These are phyloP conservation scores for Typhlomys cinereus DNA, from an alignment of 2,113 vertebrate genomes.

Conservation along the genomic window DNA sequence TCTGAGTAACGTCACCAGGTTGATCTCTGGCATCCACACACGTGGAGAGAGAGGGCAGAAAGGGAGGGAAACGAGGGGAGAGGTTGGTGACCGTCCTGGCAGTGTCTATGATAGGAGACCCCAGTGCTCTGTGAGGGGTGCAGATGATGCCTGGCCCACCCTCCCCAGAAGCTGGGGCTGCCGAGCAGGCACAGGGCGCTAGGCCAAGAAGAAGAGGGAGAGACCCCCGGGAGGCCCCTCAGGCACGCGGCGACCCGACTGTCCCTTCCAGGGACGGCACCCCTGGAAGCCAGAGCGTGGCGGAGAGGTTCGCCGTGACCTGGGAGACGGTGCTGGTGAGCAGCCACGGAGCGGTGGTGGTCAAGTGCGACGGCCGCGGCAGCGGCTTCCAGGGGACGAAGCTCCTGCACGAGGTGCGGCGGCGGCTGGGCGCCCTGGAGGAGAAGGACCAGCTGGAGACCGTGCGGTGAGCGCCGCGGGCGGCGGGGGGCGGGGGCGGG, in stretches of 20 bases:
- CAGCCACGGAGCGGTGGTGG: conserved; percentile 90
- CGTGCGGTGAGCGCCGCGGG: conserved; percentile 85
- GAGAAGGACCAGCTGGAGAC: conserved; percentile 93
- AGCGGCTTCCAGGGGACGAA: conserved; percentile 96
- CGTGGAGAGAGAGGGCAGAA: no score
- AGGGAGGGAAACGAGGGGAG: no score
- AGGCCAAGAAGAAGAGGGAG: not conserved
- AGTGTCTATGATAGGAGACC: not conserved
- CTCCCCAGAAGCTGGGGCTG: fast-evolving
- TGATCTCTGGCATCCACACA: not conserved
- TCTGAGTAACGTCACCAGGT: not conserved
- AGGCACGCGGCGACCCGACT: fast-evolving
- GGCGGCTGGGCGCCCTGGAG: conserved; percentile 90
- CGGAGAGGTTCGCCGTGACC: conserved; percentile 91
- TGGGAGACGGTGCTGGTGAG: conserved; percentile 96
- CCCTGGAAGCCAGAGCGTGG: conserved; percentile 93
- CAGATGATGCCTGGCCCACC: not conserved
- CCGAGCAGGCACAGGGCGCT: fast-evolving
- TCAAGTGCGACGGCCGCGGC: conserved; percentile 93
- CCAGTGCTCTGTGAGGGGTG: not conserved
- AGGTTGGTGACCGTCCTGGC: no score
- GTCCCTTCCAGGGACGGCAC: conserved; percentile 88
- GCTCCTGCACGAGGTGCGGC: conserved; percentile 92
- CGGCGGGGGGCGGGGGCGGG: not conserved
- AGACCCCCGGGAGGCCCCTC: fast-evolving